Evolutionary conservation across 2,113 vertebrate genomes (phyloP).

Genomic region (Xenopus laevis): DNA sequence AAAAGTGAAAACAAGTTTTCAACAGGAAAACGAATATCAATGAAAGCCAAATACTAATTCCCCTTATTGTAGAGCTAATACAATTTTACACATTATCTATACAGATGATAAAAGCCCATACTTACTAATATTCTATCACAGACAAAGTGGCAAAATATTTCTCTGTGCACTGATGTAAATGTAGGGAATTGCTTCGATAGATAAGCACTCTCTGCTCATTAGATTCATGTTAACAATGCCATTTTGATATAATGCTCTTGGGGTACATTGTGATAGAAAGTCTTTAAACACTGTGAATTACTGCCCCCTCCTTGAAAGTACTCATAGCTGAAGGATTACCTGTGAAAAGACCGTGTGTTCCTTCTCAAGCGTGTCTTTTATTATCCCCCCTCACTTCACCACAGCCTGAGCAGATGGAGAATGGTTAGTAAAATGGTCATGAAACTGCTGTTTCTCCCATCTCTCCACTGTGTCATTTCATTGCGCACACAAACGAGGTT

Average conservation of each 20-base stretch:
- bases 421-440: conserved; percentile 34
- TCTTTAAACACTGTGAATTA: conserved; percentile 13
- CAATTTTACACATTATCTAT: no score
- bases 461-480: conserved; percentile 32
- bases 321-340: conserved; percentile 29
- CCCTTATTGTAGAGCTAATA: no score
- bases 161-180: no score
- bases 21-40: no score
- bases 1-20: no score
- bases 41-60: no score
- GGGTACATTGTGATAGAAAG: conserved; percentile 1
- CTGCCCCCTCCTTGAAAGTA: conserved; percentile 15
- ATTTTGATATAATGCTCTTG: conserved; percentile 3
- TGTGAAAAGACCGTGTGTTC: conserved; percentile 12
- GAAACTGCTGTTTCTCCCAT: conserved; percentile 16
- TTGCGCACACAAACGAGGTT: conserved; percentile 33
- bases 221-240: neutral
- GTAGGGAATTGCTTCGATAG: no score
- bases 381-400: conserved; percentile 14
- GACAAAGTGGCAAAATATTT: no score
- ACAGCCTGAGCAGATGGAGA: conserved; percentile 30
- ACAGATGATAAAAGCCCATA: no score
- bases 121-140: no score
- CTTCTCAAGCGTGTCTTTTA: conserved; percentile 27
- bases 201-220: no score